A percentile compares a stretch with the other conserved stretches of the same genome.
Evolutionary conservation across 2,113 vertebrate species (phyloP).

Genomic region (Falcunculus frontatus): DNA sequence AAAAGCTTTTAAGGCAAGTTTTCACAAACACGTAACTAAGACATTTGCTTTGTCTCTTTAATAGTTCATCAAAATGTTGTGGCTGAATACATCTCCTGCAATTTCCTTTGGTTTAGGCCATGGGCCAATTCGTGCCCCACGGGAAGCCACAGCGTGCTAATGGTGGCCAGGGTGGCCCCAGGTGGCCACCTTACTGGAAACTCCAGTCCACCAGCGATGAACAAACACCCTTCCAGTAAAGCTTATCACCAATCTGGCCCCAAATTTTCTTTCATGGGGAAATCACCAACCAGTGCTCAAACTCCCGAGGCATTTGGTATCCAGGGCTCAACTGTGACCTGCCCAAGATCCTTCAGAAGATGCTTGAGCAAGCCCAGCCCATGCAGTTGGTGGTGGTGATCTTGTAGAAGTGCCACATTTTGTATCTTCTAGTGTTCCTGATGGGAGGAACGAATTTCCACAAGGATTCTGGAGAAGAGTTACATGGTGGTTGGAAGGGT

Average conservation of each 20-base stretch:
- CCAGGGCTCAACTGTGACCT: neutral
- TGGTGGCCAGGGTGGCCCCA: neutral
- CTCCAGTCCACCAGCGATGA: neutral
- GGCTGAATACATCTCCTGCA: neutral
- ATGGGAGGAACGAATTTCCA: neutral
- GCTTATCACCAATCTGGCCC: neutral
- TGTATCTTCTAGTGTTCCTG: neutral
- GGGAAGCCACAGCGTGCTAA: neutral
- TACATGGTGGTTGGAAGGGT: neutral
- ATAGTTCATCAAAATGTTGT: neutral
- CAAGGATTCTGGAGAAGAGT: neutral
- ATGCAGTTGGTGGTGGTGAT: fast-evolving
- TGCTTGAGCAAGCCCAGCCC: neutral
- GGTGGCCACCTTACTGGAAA: neutral
- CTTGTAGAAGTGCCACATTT: neutral
- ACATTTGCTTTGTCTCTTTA: neutral
- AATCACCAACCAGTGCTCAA: neutral
- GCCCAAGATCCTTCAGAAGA: neutral
- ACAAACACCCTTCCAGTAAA: neutral
- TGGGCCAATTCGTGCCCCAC: neutral
- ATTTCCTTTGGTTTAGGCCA: neutral
- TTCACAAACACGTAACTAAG: neutral
- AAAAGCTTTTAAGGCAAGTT: neutral
- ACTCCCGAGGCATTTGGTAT: fast-evolving
- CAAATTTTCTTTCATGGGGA: neutral